A percentile compares a stretch with the other conserved stretches of the same genome.
Evolutionary conservation across 2,113 vertebrate species (phyloP).

Genomic region (Hymenochirus boettgeri): DNA sequence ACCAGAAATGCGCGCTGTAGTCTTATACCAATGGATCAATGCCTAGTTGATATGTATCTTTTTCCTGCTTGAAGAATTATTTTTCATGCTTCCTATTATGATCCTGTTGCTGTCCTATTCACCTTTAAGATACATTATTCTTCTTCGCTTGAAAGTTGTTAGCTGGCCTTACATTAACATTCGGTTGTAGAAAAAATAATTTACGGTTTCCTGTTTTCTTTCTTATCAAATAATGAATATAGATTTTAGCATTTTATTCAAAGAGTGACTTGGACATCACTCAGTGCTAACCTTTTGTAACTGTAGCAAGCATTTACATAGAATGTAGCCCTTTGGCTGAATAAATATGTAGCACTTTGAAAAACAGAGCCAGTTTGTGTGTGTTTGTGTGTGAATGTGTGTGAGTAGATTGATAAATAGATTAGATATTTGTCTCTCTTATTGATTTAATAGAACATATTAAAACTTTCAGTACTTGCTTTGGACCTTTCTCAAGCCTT

Average conservation of each 20-base stretch:
- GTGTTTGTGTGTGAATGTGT: too few relatives aligned
- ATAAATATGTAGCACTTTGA: neutral
- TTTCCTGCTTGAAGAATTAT: constrained; percentile 27
- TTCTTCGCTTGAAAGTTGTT: constrained; percentile 31
- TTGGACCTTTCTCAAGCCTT: too few relatives aligned
- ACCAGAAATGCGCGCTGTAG: neutral
- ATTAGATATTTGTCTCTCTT: too few relatives aligned
- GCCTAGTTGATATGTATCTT: constrained; percentile 40
- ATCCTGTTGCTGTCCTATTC: constrained; percentile 41
- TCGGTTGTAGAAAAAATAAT: constrained; percentile 36
- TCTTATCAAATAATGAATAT: constrained; percentile 43
- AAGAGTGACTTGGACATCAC: constrained; percentile 30
- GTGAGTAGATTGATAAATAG: too few relatives aligned
- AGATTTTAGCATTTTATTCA: constrained; percentile 37
- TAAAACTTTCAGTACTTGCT: too few relatives aligned
- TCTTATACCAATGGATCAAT: constrained; percentile 26
- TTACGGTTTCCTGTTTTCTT: constrained; percentile 40
- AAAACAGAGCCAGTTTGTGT: neutral
- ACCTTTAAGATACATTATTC: constrained; percentile 37
- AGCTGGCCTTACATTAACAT: constrained; percentile 30
- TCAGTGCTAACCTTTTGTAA: constrained; percentile 35
- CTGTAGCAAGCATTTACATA: constrained; percentile 18
- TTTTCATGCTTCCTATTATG: constrained; percentile 26
- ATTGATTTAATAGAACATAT: too few relatives aligned
- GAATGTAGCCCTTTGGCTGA: constrained; percentile 2